Percentiles rank a stretch among this genome's conserved stretches.
phyloP scores from a whole-genome alignment of 2,797 vertebrate genomes.

The Molossus molossus region DNA sequence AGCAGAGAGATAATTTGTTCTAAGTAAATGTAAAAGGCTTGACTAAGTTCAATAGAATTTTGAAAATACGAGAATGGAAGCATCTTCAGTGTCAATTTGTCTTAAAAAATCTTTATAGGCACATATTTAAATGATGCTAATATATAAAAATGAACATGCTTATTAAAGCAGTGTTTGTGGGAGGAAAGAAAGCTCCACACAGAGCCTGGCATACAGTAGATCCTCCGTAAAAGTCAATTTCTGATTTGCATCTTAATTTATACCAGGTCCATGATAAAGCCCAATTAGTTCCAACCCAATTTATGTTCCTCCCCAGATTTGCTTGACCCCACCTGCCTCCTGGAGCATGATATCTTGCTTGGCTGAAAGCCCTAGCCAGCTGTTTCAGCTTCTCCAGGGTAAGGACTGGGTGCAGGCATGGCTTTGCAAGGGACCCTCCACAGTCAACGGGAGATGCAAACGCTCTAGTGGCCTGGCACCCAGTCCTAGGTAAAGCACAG shows the following conservation, averaged over 20 bases:
- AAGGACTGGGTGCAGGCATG: not conserved
- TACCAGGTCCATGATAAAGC: not conserved
- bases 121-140: constrained; percentile 22
- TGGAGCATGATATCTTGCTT: not conserved
- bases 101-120: constrained; percentile 29
- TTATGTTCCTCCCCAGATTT: not conserved
- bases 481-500: not conserved
- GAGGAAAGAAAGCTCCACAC: not conserved
- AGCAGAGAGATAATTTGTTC: not conserved
- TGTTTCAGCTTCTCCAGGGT: not conserved
- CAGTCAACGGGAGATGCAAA: not conserved
- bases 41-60: constrained; percentile 24
- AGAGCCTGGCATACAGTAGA: not conserved
- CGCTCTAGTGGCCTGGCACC: not conserved
- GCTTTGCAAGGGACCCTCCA: not conserved
- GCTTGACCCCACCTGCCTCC: not conserved
- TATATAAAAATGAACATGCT: not conserved
- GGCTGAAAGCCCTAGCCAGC: not conserved
- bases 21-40: constrained; percentile 9
- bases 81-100: not conserved
- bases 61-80: constrained; percentile 15
- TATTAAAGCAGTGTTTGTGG: not conserved
- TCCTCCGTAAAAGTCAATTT: constrained; percentile 50
- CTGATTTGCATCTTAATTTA: not conserved
- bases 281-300: not conserved